A percentile compares a stretch with the other conserved stretches of the same genome.
phyloP scores from a whole-genome alignment of 2,888 invertebrate genomes.

The Steinernema hermaphroditum region DNA sequence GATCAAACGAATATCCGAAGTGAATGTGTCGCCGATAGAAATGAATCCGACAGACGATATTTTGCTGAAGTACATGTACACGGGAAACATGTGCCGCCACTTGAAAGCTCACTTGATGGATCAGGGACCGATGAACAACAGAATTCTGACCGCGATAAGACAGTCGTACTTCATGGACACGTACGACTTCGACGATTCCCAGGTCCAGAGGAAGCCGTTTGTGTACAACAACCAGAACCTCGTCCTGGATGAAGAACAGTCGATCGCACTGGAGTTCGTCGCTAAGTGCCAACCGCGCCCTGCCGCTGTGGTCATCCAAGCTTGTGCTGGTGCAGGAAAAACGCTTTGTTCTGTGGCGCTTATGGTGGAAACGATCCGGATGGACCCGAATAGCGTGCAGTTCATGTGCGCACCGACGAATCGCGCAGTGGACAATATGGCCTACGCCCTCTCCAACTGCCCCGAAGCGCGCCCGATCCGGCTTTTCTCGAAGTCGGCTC shows the following conservation, averaged over 20 bases:
- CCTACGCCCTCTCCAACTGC: background rate
- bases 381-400: background rate
- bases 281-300: background rate
- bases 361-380: conserved; percentile 12
- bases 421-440: conserved; percentile 18
- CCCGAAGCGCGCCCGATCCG: conserved; percentile 1
- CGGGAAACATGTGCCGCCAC: conserved; percentile 13
- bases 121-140: background rate
- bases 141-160: background rate
- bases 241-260: conserved; percentile 3
- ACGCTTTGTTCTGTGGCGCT: conserved; percentile 20
- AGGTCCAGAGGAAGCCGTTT: background rate
- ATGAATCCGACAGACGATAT: conserved; percentile 15
- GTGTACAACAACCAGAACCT: background rate
- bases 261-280: conserved; percentile 3
- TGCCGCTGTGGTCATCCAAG: conserved; percentile 6
- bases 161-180: background rate
- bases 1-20: background rate
- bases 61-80: background rate
- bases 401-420: conserved; percentile 25
- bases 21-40: conserved; percentile 6
- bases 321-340: conserved; percentile 11
- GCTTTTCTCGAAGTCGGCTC: background rate
- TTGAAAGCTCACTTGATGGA: background rate
- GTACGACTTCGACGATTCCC: conserved; percentile 2